These are phyloP conservation scores for Andricus quercusramuli DNA, from an alignment of 2,888 invertebrate genomes.

Conservation along the genomic window DNA sequence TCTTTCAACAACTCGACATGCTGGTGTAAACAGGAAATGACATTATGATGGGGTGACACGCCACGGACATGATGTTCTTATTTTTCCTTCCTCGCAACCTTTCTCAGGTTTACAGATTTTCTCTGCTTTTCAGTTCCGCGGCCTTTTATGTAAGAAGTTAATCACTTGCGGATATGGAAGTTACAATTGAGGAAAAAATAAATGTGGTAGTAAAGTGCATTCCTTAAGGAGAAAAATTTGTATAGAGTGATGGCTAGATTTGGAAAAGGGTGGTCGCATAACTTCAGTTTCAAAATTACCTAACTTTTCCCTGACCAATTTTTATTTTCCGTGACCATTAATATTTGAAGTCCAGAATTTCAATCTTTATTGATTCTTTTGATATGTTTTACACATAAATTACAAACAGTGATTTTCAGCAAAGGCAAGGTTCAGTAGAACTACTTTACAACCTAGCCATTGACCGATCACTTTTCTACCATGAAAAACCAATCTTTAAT, in stretches of 20 bases:
- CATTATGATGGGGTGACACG: conserved; percentile 61
- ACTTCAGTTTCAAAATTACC: no score
- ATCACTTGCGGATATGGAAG: not conserved
- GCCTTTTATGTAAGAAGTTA: not conserved
- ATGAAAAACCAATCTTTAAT: no score
- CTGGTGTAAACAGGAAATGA: conserved; percentile 62
- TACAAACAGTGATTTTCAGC: no score
- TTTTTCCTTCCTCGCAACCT: conserved; percentile 41
- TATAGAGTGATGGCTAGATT: not conserved
- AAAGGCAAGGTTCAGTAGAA: no score
- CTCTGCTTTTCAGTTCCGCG: not conserved
- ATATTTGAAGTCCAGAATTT: no score
- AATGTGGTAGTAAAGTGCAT: not conserved
- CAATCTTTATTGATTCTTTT: no score
- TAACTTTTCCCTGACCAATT: no score
- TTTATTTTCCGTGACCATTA: no score
- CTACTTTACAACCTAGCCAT: no score
- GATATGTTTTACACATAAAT: no score
- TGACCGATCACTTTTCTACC: no score
- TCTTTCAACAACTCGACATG: conserved; percentile 51
- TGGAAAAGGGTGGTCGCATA: not conserved
- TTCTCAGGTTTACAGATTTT: not conserved
- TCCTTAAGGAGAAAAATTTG: not conserved
- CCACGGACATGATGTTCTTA: conserved; percentile 26
- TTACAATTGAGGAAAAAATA: not conserved